Conservation (phyloP, 2,113 vertebrate species). For the Nycticorax nycticorax region DNA sequence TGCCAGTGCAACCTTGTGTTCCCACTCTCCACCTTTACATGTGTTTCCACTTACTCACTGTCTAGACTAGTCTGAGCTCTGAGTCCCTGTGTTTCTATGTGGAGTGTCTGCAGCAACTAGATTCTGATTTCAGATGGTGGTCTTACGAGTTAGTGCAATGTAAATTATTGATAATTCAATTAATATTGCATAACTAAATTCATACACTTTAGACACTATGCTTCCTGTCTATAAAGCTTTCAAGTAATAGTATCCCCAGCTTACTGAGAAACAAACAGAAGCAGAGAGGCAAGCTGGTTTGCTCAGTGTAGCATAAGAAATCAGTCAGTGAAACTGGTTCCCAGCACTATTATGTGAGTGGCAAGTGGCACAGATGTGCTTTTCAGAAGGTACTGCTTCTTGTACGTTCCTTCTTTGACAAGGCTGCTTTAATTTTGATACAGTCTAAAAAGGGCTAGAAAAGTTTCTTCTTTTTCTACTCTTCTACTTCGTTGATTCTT, state of each 20-base stretch:
- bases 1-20: not conserved
- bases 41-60: not conserved
- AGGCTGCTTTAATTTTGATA: not conserved
- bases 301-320: not conserved
- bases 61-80: not conserved
- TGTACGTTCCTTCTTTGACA: not conserved
- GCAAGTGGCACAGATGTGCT: not conserved
- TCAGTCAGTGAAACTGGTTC: not conserved
- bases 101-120: not conserved
- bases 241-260: not conserved
- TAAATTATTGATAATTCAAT: constrained; percentile 25
- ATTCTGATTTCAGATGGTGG: not conserved
- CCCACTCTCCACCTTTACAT: not conserved
- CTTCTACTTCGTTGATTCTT: not conserved
- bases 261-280: not conserved
- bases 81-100: not conserved
- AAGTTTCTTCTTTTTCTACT: not conserved
- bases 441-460: not conserved
- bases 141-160: not conserved
- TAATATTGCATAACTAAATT: not conserved
- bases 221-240: not conserved
- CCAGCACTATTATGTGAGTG: not conserved
- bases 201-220: not conserved
- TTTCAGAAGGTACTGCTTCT: not conserved
- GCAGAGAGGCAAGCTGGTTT: not conserved